Conservation (phyloP, 1,140 invertebrate species). For the Macrobrachium nipponense region DNA sequence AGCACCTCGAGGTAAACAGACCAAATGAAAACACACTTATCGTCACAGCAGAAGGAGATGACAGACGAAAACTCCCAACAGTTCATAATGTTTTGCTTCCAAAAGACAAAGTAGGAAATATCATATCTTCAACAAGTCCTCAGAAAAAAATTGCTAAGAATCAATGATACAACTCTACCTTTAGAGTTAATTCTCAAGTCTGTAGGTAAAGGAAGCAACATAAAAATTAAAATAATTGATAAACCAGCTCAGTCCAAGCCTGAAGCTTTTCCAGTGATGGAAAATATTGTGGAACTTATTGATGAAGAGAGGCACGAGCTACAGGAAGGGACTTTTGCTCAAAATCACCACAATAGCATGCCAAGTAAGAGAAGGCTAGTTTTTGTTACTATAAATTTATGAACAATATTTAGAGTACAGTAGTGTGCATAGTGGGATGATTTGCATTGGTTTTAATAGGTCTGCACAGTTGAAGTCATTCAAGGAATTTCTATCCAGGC, state of each 20-base stretch:
- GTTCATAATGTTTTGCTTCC: slow-evolving; percentile 39
- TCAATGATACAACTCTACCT: slow-evolving; percentile 49
- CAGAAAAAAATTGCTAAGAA: slow-evolving; percentile 38
- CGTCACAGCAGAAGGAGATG: slow-evolving; percentile 44
- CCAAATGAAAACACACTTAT: slow-evolving; percentile 42
- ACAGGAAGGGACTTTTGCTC: background rate
- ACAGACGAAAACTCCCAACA: slow-evolving; percentile 41
- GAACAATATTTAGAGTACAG: no score
- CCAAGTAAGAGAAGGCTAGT: no score
- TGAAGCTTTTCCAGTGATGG: background rate
- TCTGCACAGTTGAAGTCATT: no score
- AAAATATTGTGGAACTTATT: slow-evolving; percentile 51
- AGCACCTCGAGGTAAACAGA: slow-evolving; percentile 42
- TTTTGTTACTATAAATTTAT: no score
- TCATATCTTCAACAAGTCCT: background rate
- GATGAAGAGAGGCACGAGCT: slow-evolving; percentile 29
- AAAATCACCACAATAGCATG: background rate
- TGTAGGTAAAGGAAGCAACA: slow-evolving; percentile 42
- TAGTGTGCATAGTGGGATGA: no score
- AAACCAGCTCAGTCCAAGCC: slow-evolving; percentile 37
- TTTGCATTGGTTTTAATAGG: no score
- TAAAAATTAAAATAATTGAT: slow-evolving; percentile 52
- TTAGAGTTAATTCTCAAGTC: slow-evolving; percentile 49
- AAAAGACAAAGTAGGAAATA: background rate
- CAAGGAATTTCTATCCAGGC: no score